These are phyloP conservation scores for Ichneumoninae sp. DNA, from an alignment of 2,888 invertebrate species.

Conservation along the genomic window DNA sequence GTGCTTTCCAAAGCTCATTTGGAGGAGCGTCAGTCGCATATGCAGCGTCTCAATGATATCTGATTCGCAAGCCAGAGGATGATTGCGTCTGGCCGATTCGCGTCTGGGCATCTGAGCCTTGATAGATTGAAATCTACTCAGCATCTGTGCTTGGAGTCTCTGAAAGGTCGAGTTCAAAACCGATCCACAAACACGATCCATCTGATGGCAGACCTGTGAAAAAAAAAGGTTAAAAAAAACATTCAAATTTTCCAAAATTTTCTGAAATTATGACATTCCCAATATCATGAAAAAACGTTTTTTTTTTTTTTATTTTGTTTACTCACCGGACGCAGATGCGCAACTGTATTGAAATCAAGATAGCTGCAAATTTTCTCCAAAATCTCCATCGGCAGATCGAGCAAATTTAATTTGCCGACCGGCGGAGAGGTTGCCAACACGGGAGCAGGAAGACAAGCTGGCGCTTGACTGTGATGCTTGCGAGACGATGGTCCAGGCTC, in stretches of 20 bases:
- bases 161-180: constrained; percentile 94
- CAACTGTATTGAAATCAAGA: constrained; percentile 91
- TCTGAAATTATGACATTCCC: neutral
- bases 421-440: constrained; percentile 67
- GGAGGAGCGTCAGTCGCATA: constrained; percentile 94
- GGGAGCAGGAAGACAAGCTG: constrained; percentile 53
- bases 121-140: constrained; percentile 93
- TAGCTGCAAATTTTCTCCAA: constrained; percentile 91
- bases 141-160: constrained; percentile 93
- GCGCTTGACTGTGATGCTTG: constrained; percentile 75
- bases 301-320: neutral
- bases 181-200: constrained; percentile 92
- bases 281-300: neutral
- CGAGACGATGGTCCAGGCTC: constrained; percentile 77
- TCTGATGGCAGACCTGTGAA: constrained; percentile 91
- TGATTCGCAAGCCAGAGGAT: constrained; percentile 95
- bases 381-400: constrained; percentile 92
- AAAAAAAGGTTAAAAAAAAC: constrained; percentile 1
- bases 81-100: constrained; percentile 95
- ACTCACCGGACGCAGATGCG: constrained; percentile 92
- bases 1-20: constrained; percentile 98
- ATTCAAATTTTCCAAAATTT: constrained; percentile 16
- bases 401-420: constrained; percentile 83
- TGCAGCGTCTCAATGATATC: constrained; percentile 97
- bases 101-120: constrained; percentile 96